phyloP scores from a whole-genome alignment of 2,797 vertebrate genomes.

The Myotis vivesi region DNA sequence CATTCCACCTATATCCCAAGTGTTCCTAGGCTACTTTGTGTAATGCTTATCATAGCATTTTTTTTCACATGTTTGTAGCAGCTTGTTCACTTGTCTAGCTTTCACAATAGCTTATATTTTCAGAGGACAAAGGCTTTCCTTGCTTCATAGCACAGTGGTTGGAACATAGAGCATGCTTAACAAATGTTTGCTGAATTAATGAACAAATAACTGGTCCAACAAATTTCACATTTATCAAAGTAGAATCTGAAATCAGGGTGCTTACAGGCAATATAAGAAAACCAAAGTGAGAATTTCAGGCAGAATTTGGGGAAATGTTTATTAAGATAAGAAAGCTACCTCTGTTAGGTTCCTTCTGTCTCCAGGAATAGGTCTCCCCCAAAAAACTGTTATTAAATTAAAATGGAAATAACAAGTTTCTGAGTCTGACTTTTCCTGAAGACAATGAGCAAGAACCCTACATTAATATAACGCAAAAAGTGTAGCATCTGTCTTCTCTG shows the following conservation, averaged over 20 bases:
- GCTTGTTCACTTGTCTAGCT: not conserved
- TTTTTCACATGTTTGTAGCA: not conserved
- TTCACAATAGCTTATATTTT: not conserved
- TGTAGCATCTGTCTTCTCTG: not conserved
- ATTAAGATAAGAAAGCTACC: constrained; percentile 19
- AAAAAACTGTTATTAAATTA: not conserved
- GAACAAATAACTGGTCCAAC: not conserved
- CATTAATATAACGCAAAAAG: not conserved
- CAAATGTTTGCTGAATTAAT: not conserved
- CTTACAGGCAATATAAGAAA: not conserved
- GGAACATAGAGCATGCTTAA: not conserved
- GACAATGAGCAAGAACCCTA: not conserved
- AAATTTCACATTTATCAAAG: not conserved
- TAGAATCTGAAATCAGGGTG: not conserved
- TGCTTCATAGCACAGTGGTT: not conserved
- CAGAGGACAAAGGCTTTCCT: not conserved
- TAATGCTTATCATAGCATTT: not conserved
- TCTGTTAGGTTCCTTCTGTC: not conserved
- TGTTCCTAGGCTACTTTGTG: not conserved
- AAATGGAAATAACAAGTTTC: not conserved
- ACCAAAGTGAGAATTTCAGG: not conserved
- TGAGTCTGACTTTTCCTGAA: not conserved
- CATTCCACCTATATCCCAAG: not conserved
- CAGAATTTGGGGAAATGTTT: not conserved
- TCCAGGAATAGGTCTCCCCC: not conserved